Conservation (phyloP, 1,140 invertebrate species). For the Panagrolaimus sp. region DNA sequence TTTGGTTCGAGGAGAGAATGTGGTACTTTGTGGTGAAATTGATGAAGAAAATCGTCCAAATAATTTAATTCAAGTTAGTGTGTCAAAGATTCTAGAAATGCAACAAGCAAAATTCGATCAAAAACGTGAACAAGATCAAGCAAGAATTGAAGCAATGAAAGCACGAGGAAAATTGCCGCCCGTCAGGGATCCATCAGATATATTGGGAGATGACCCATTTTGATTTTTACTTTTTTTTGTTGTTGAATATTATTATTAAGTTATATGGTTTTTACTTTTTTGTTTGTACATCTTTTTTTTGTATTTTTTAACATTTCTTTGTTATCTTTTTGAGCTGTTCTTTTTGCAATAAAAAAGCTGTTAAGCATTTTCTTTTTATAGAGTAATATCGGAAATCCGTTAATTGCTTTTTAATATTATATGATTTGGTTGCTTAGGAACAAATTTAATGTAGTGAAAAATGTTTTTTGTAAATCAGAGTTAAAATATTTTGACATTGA, state of each 20-base stretch:
- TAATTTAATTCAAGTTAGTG: slow-evolving; percentile 47
- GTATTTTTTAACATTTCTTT: background rate
- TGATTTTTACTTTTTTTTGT: background rate
- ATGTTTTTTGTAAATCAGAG: too few species aligned
- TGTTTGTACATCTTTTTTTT: background rate
- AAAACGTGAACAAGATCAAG: slow-evolving; percentile 15
- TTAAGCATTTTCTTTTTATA: too few species aligned
- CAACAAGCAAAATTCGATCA: slow-evolving; percentile 46
- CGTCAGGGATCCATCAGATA: slow-evolving; percentile 15
- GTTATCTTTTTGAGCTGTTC: too few species aligned
- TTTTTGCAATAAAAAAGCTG: too few species aligned
- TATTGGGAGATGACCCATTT: slow-evolving; percentile 24
- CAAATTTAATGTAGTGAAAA: too few species aligned
- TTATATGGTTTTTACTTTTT: background rate
- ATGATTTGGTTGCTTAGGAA: too few species aligned
- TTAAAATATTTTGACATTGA: too few species aligned
- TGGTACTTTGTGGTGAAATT: slow-evolving; percentile 84
- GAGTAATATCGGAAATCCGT: too few species aligned
- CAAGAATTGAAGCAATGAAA: background rate
- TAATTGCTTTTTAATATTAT: too few species aligned
- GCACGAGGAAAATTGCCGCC: slow-evolving; percentile 10
- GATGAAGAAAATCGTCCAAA: slow-evolving; percentile 43
- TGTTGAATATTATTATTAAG: background rate
- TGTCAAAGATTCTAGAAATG: slow-evolving; percentile 51
- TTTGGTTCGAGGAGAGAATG: slow-evolving; percentile 94